Evolutionary conservation across 2,797 vertebrate species (phyloP), one percentile per base, ranked within the genome.

Genomic region (Gallinago stenura): DNA sequence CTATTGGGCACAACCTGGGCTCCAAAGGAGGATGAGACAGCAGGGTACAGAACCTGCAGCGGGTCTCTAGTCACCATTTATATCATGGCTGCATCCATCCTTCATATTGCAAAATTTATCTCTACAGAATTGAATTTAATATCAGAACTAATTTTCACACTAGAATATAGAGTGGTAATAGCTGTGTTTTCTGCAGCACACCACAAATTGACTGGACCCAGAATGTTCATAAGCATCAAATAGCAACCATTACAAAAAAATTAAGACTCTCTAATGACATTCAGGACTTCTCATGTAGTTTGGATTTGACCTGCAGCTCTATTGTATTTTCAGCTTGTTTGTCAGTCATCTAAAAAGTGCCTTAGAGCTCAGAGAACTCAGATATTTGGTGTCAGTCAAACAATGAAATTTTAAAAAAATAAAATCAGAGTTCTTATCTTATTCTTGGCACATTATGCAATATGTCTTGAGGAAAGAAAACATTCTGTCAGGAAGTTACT

Each of bases 131-230:
- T 61, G 31, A 72, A 61, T 90, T 90, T 72, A 69, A 4, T 28
- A 70, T n/a, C 64, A 84, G 51, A 92, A 60, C n/a, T 57, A 43
- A 72, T 89, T 83, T 68, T 89, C 64, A 68, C 8, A 22, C 19
- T 48, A 15, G 17, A 62, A 9, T 37, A 68, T 7, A 37, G 51
- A 80, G 10, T 30, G 30, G 13, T 53, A 31, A 11, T 53, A 22
- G 20, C 21, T n/a, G 3, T 53, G 56, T 48, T 21, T 85, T 22
- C 41, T 75, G 26, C n/a, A 69, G 45, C 0, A 0, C 26, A 68
- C 45, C 65, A 69, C 20, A 41, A 65, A 75, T 71, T 61, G 72
- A 12, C 10, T 31, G 14, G 41, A 68, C 33, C 10, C 50, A 64
- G 53, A 88, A 50, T 33, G 62, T 18, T 57, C 19, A 15, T 46